A percentile compares a stretch with the other conserved stretches of the same genome.
These are phyloP conservation scores for Meghimatium bilineatum DNA, from an alignment of 2,888 invertebrate species.

Conservation along the genomic window DNA sequence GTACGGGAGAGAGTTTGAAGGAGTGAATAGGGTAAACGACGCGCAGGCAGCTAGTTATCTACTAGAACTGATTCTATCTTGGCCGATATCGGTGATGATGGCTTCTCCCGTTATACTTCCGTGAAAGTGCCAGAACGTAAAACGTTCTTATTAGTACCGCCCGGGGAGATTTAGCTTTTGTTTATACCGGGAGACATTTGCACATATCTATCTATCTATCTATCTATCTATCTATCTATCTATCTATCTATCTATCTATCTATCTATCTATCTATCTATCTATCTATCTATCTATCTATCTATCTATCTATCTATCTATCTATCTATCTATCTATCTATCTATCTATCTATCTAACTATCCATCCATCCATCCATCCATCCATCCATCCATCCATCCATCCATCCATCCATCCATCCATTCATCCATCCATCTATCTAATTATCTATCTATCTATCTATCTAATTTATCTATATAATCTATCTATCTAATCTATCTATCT, in stretches of 20 bases:
- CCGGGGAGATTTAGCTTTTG: too few relatives aligned
- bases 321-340: slow-evolving; percentile 19
- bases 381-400: not conserved
- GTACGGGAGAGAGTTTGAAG: too few relatives aligned
- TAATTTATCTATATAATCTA: not conserved
- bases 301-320: not conserved
- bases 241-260: slow-evolving; percentile 22
- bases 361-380: not conserved
- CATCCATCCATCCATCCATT: not conserved
- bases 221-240: slow-evolving; percentile 17
- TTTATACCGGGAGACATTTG: too few relatives aligned
- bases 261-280: slow-evolving; percentile 21
- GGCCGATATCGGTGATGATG: too few relatives aligned
- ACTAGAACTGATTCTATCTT: too few relatives aligned
- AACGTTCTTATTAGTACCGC: too few relatives aligned
- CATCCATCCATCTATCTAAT: not conserved
- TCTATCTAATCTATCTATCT: not conserved
- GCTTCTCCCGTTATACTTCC: too few relatives aligned
- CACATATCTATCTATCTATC: not conserved
- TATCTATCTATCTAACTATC: slow-evolving; percentile 7
- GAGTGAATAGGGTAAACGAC: too few relatives aligned
- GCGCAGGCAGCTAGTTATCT: too few relatives aligned
- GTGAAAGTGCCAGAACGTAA: too few relatives aligned
- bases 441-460: not conserved
- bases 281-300: slow-evolving; percentile 22